Evolutionary conservation across 2,888 invertebrate genomes (phyloP), one percentile per base, ranked within the genome.

Genomic region (Calameuta pallipes): DNA sequence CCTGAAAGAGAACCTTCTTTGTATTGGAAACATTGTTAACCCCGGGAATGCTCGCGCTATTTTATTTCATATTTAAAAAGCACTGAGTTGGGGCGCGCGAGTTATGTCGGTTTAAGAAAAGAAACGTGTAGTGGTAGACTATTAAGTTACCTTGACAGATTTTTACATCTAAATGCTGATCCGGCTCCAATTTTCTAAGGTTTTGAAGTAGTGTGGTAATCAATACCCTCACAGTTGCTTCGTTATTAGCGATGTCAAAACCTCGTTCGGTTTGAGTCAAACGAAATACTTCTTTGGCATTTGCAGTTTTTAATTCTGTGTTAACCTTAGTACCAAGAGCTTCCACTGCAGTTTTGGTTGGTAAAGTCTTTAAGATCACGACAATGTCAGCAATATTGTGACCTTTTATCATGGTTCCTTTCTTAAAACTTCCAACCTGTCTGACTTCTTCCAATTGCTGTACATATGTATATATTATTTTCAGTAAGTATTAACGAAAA

Each of bases 381-480:
- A 99, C 99, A 81, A 99, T 96, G 88, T 99, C 99, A 0, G 99
- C 99, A 0, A 98, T 96, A 91, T 98, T 98, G 92, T 97, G 97
- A 1, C 98, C 98, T 0, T 97, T 96, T 90, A 99, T 95, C 96
- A 99, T 98, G 0, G 99, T 99, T 2, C 99, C 98, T 89, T 99
- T 99, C 92, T 99, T 99, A 92, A 98, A 99, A 0, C 99, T 98
- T 0, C 99, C 99, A 11, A 99, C 99, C 92, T 98, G 98, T 1
- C 98, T 94, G 0, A 98, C 98, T 92, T 99, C 99, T 89, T 98
- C 97, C 75, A 98, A 93, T 95, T 97, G 96, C 96, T 97, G 84
- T 30, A 91, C 90, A 84, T 71, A 13, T 76, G n/a, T 11, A 34
- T 33, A 33, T 23, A 15, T 74, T 23, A 73, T 37, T 11, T 74